Conservation (phyloP, 2,888 invertebrate genomes). For the Sesamia inferens region DNA sequence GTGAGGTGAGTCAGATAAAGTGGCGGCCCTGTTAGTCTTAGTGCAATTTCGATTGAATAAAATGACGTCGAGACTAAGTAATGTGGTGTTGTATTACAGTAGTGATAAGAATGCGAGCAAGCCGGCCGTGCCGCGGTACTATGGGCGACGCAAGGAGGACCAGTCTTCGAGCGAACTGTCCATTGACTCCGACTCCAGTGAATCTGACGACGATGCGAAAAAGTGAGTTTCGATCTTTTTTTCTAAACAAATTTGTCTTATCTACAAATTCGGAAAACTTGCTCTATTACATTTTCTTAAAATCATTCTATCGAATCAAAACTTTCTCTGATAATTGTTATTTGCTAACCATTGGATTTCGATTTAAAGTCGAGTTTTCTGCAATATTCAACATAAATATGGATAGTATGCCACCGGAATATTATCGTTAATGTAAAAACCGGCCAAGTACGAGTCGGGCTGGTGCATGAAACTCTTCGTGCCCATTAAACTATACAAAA, state of each 20-base stretch:
- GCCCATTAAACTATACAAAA: no score
- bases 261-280: no score
- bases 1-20: slow-evolving; percentile 54
- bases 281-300: neutral
- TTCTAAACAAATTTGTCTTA: no score
- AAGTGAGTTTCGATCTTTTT: slow-evolving; percentile 72
- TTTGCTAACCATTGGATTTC: neutral
- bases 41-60: slow-evolving; percentile 20
- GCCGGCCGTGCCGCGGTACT: slow-evolving; percentile 82
- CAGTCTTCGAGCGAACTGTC: slow-evolving; percentile 86
- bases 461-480: no score
- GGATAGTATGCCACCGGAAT: neutral
- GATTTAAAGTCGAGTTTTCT: neutral
- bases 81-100: slow-evolving; percentile 49
- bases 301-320: neutral
- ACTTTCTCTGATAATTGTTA: neutral
- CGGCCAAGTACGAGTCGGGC: no score
- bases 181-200: slow-evolving; percentile 83
- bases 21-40: slow-evolving; percentile 20
- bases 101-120: slow-evolving; percentile 64
- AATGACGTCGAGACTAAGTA: slow-evolving; percentile 27
- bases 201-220: slow-evolving; percentile 72
- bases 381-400: neutral
- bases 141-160: slow-evolving; percentile 85
- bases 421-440: neutral